Evolutionary conservation across 1,140 invertebrate genomes (phyloP).

Genomic region (Bactericera cockerelli): DNA sequence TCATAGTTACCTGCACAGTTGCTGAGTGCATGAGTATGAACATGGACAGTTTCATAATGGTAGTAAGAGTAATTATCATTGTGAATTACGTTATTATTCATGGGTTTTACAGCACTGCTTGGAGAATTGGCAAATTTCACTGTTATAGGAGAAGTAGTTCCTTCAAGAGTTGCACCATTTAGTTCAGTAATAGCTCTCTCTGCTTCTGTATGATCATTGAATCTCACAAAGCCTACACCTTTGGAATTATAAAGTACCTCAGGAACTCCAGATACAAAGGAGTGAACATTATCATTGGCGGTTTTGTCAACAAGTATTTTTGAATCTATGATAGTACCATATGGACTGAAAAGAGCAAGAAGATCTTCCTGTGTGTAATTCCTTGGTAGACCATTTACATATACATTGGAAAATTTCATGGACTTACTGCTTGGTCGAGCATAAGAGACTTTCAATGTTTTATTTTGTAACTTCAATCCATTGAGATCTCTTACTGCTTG

Average conservation of each 20-base stretch:
- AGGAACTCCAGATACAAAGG: conserved; percentile 17
- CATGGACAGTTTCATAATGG: no score
- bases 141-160: conserved; percentile 90
- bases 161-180: conserved; percentile 92
- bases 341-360: conserved; percentile 64
- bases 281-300: conserved; percentile 5
- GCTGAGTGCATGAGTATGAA: conserved; percentile 4
- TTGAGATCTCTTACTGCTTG: conserved; percentile 75
- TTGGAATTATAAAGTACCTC: conserved; percentile 60
- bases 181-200: conserved; percentile 95
- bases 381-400: conserved; percentile 74
- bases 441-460: conserved; percentile 82
- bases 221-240: conserved; percentile 98
- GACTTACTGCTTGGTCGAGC: conserved; percentile 74
- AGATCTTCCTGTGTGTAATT: conserved; percentile 71
- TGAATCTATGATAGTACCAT: conserved; percentile 71
- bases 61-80: no score
- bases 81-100: no score
- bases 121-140: conserved; percentile 99
- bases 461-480: conserved; percentile 71
- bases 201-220: conserved; percentile 93
- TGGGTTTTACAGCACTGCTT: no score
- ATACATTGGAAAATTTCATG: conserved; percentile 79
- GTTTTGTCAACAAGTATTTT: conserved; percentile 43
- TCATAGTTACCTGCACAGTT: background rate